Percentiles rank a stretch among this genome's conserved stretches.
Conservation (phyloP, 2,888 invertebrate genomes). For the Leptopterna dolabrata region DNA sequence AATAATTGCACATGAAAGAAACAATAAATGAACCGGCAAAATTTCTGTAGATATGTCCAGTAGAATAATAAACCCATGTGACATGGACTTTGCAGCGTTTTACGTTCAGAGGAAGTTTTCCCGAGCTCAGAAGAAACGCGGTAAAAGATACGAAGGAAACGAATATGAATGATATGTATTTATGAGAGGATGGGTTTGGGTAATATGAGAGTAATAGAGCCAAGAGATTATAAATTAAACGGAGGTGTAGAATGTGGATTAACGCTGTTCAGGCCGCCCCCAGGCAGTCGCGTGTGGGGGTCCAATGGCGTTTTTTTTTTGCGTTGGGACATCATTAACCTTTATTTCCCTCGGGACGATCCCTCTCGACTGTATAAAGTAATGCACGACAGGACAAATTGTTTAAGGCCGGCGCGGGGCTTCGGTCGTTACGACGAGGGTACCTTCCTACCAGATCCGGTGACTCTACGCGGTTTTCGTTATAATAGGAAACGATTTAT, state of each 20-base stretch:
- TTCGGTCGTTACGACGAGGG: neutral
- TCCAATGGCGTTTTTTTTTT: neutral
- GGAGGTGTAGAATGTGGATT: neutral
- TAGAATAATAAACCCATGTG: too few species aligned
- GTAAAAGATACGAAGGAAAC: neutral
- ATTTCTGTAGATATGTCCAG: too few species aligned
- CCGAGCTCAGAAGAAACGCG: too few species aligned
- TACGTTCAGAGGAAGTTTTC: too few species aligned
- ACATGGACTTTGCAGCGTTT: too few species aligned
- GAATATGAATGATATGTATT: neutral
- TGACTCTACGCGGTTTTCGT: neutral
- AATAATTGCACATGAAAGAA: too few species aligned
- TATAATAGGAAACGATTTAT: neutral
- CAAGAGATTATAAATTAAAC: neutral
- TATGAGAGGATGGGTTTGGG: neutral
- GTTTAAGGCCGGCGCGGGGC: neutral
- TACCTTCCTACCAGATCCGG: too few species aligned
- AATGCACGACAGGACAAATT: slow-evolving; percentile 17
- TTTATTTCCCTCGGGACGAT: slow-evolving; percentile 6
- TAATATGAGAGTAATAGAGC: neutral
- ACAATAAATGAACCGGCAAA: too few species aligned
- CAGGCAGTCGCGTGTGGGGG: neutral
- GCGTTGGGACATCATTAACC: slow-evolving; percentile 12
- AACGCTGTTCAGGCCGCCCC: neutral
- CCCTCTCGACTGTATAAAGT: neutral